A percentile compares a stretch with the other conserved stretches of the same genome.
These are phyloP conservation scores for Ditula angustiorana DNA, from an alignment of 2,888 invertebrate species.

Conservation along the genomic window DNA sequence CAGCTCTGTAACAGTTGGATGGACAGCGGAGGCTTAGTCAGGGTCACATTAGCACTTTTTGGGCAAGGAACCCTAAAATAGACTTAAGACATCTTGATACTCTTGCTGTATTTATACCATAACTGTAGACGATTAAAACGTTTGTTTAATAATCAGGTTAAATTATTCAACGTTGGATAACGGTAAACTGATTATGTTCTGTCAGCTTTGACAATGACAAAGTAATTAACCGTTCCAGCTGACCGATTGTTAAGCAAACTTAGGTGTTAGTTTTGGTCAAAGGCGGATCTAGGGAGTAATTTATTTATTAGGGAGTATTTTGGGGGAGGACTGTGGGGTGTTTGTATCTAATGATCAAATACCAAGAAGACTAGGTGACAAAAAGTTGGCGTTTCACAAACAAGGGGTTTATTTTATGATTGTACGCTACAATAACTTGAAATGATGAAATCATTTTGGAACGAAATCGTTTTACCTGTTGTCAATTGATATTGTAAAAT, in stretches of 20 bases:
- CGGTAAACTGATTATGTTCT: not conserved
- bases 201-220: not conserved
- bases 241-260: slow-evolving; percentile 3
- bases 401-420: no score
- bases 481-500: no score
- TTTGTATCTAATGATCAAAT: not conserved
- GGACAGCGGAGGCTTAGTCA: no score
- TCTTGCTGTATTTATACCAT: slow-evolving; percentile 2
- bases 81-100: not conserved
- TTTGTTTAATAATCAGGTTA: not conserved
- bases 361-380: not conserved
- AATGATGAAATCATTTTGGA: no score
- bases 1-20: no score
- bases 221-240: not conserved
- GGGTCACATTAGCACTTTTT: no score
- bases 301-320: not conserved
- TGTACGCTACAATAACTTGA: no score
- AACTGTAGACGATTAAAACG: not conserved
- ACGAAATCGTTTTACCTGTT: no score
- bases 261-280: not conserved
- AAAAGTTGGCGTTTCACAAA: no score
- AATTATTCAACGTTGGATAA: not conserved
- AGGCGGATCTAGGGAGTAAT: not conserved
- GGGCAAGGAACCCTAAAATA: no score
- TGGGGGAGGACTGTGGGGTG: not conserved